A percentile compares a stretch with the other conserved stretches of the same genome.
Evolutionary conservation across 2,888 invertebrate species (phyloP).

Genomic region (Lasioglossum villosulum): DNA sequence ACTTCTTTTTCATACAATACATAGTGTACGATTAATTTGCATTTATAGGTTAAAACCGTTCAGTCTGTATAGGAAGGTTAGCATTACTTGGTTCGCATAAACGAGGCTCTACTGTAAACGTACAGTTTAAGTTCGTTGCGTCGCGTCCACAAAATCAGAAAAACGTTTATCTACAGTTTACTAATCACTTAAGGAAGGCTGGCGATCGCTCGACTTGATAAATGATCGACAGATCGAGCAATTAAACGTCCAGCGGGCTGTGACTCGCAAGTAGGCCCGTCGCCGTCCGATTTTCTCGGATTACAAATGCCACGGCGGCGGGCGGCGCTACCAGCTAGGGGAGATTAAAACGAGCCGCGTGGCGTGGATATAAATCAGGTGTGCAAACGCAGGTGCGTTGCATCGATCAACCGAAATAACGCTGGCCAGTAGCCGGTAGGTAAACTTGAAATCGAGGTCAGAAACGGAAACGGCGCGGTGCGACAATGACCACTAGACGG

Average conservation of each 20-base stretch:
- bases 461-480: constrained; percentile 1
- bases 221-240: constrained; percentile 20
- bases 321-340: constrained; percentile 22
- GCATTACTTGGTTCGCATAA: too few relatives aligned
- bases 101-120: too few relatives aligned
- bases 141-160: too few relatives aligned
- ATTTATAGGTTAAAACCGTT: too few relatives aligned
- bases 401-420: constrained; percentile 73
- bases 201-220: neutral
- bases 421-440: constrained; percentile 45
- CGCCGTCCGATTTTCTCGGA: constrained; percentile 48
- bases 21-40: too few relatives aligned
- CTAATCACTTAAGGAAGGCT: neutral
- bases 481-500: neutral
- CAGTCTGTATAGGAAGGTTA: too few relatives aligned
- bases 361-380: constrained; percentile 67
- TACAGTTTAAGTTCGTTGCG: too few relatives aligned
- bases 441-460: constrained; percentile 32
- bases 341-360: constrained; percentile 66
- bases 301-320: constrained; percentile 57
- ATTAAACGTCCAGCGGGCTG: constrained; percentile 14
- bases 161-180: neutral
- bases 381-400: constrained; percentile 68
- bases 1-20: too few relatives aligned
- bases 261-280: constrained; percentile 18